Conservation (phyloP, 2,113 vertebrate genomes). For the Castor canadensis region DNA sequence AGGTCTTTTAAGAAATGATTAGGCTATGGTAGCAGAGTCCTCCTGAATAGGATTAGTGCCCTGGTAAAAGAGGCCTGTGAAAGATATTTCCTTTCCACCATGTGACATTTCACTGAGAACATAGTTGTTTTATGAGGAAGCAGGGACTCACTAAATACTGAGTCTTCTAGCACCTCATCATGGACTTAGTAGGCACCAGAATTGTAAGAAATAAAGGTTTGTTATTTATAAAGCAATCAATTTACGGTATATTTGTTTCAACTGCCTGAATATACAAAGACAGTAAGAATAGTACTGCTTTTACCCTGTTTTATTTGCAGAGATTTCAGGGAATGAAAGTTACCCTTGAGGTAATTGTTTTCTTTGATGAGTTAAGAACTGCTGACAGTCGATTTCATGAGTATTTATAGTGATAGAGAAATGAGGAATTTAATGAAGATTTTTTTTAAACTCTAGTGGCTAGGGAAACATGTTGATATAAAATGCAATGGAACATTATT, state of each 20-base stretch:
- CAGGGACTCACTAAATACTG: background rate
- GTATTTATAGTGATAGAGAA: background rate
- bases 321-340: background rate
- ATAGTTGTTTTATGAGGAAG: background rate
- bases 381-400: background rate
- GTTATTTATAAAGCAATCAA: too few species aligned
- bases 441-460: background rate
- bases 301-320: background rate
- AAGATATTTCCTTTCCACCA: background rate
- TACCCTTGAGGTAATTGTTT: background rate
- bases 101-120: too few species aligned
- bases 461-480: background rate
- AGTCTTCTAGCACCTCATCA: too few species aligned
- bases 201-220: background rate
- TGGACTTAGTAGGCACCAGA: background rate
- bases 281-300: background rate
- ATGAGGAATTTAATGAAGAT: background rate
- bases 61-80: too few species aligned
- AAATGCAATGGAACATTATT: slow-evolving; percentile 7
- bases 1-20: background rate
- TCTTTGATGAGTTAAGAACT: background rate
- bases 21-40: background rate
- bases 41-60: background rate
- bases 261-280: background rate
- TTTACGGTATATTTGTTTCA: background rate